Evolutionary conservation across 2,113 vertebrate species (phyloP).

Genomic region (Cryptotis parvus): DNA sequence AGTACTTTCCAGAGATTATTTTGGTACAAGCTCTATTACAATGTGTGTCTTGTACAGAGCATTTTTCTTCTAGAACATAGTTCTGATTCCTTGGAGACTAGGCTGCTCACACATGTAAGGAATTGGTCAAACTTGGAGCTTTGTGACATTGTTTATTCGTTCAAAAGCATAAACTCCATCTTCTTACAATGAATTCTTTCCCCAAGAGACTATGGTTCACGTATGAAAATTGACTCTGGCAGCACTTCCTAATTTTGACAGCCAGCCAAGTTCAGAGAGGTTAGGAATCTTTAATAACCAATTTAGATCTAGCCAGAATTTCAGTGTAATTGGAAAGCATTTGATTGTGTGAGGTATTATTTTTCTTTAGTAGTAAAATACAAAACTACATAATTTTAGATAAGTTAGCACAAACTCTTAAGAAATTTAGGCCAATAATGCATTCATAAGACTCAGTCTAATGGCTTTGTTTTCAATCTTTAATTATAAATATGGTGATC

Average conservation of each 20-base stretch:
- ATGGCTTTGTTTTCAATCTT: background rate
- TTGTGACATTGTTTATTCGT: background rate
- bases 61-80: background rate
- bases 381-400: background rate
- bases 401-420: background rate
- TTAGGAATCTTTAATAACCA: constrained; percentile 38
- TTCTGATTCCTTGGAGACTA: background rate
- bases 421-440: background rate
- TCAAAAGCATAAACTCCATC: background rate
- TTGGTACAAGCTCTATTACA: background rate
- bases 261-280: constrained; percentile 53
- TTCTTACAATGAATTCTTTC: constrained; percentile 24
- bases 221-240: constrained; percentile 6
- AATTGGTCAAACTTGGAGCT: background rate
- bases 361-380: constrained; percentile 20
- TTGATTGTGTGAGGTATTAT: background rate
- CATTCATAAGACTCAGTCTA: background rate
- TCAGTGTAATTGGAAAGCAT: constrained; percentile 45
- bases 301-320: constrained; percentile 20
- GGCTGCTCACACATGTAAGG: background rate
- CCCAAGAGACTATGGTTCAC: background rate
- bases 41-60: background rate
- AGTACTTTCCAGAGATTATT: background rate
- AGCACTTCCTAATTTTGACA: background rate
- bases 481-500: background rate